Conservation (phyloP, 2,888 invertebrate species). For the Sepiola atlantica region DNA sequence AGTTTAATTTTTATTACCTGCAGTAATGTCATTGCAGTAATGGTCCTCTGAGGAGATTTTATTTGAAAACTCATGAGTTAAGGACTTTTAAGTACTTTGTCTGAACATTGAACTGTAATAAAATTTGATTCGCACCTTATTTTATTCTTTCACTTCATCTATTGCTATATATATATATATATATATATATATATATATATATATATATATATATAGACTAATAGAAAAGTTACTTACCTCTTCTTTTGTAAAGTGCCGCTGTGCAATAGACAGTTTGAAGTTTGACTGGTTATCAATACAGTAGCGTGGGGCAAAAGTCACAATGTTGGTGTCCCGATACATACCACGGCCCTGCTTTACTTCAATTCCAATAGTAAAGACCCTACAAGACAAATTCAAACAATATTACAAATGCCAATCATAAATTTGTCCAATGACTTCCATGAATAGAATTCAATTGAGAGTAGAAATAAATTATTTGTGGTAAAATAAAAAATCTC, state of each 20-base stretch:
- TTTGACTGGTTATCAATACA: conserved; percentile 91
- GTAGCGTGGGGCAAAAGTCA: conserved; percentile 93
- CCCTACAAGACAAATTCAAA: conserved; percentile 73
- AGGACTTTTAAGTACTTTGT: no score
- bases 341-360: conserved; percentile 90
- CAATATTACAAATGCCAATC: neutral
- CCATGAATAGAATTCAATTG: neutral
- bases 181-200: no score
- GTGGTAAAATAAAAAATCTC: neutral
- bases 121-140: no score
- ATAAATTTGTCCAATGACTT: neutral
- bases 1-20: no score
- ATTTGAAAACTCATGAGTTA: no score
- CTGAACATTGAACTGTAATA: no score
- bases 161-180: no score
- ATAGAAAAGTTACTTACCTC: conserved; percentile 57
- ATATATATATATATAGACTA: neutral
- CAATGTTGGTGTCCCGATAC: conserved; percentile 91
- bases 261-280: conserved; percentile 88
- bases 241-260: conserved; percentile 82
- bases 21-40: no score
- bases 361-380: conserved; percentile 90
- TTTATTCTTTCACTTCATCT: no score
- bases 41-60: no score
- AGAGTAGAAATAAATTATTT: neutral